Evolutionary conservation across 2,797 vertebrate genomes (phyloP).

Genomic region (Natrix natrix): DNA sequence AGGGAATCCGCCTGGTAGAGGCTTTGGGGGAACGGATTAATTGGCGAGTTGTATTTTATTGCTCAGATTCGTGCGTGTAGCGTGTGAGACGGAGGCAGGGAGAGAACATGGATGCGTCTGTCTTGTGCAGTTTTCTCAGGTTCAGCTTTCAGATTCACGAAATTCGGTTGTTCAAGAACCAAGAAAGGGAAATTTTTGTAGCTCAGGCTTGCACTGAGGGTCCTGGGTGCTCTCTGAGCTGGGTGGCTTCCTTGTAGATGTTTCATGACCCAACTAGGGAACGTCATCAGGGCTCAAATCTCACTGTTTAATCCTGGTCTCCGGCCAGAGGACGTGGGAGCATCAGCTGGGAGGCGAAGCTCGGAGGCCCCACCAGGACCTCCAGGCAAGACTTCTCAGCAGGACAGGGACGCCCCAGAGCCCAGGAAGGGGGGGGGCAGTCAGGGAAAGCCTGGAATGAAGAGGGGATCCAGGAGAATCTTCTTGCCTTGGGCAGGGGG

Average conservation of each 20-base stretch:
- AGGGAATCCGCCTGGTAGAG: neutral
- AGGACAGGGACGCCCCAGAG: neutral
- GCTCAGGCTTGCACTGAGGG: neutral
- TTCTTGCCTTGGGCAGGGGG: neutral
- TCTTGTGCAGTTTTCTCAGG: neutral
- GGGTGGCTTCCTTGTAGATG: neutral
- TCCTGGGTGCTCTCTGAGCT: neutral
- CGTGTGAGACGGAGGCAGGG: neutral
- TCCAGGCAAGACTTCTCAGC: neutral
- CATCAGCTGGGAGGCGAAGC: neutral
- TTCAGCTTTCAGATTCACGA: neutral
- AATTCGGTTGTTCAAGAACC: neutral
- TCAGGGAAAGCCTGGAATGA: neutral
- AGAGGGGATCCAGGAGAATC: neutral
- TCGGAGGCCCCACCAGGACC: neutral
- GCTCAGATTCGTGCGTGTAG: neutral
- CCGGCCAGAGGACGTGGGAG: neutral
- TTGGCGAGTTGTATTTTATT: rapidly evolving
- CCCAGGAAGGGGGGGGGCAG: neutral
- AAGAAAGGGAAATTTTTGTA: neutral
- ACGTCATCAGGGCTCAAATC: neutral
- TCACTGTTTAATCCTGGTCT: neutral
- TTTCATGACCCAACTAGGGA: neutral
- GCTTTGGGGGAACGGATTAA: neutral
- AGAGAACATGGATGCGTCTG: rapidly evolving